These are phyloP conservation scores for Andrena chrysosceles DNA, from an alignment of 2,888 invertebrate species.

Conservation along the genomic window DNA sequence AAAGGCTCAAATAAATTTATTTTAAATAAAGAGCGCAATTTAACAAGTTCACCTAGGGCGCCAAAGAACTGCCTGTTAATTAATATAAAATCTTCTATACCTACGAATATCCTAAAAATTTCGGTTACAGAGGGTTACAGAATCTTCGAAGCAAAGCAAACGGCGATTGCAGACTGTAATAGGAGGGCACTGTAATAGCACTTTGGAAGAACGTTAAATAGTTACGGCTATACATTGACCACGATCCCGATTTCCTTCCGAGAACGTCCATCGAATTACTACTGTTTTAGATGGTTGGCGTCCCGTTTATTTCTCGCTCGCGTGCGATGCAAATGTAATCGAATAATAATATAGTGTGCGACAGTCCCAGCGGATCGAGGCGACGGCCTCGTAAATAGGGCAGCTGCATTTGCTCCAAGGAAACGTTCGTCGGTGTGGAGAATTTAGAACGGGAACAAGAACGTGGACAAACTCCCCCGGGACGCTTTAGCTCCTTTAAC, in stretches of 20 bases:
- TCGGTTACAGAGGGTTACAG: too few species aligned
- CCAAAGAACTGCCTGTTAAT: too few species aligned
- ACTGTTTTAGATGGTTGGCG: constrained; percentile 8
- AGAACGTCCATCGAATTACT: constrained; percentile 7
- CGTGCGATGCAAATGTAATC: constrained; percentile 56
- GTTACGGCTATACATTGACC: neutral
- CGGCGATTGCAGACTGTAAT: too few species aligned
- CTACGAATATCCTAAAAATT: neutral
- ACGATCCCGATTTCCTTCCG: constrained; percentile 15
- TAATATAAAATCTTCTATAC: too few species aligned
- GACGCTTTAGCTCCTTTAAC: neutral
- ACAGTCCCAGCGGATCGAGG: constrained; percentile 26
- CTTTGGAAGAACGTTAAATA: neutral
- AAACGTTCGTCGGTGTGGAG: constrained; percentile 1
- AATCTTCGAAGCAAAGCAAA: too few species aligned
- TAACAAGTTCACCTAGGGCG: too few species aligned
- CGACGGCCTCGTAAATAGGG: constrained; percentile 39
- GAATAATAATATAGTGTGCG: constrained; percentile 42
- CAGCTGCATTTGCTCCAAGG: constrained; percentile 15
- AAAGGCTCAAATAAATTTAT: too few species aligned
- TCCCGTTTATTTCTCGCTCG: constrained; percentile 35
- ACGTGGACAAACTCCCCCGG: neutral
- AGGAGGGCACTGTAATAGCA: neutral
- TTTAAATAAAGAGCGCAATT: too few species aligned
- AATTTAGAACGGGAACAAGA: constrained; percentile 10